Base-by-base conservation (phyloP, 2,888 invertebrate genomes). In the Andrena minutula region DNA sequence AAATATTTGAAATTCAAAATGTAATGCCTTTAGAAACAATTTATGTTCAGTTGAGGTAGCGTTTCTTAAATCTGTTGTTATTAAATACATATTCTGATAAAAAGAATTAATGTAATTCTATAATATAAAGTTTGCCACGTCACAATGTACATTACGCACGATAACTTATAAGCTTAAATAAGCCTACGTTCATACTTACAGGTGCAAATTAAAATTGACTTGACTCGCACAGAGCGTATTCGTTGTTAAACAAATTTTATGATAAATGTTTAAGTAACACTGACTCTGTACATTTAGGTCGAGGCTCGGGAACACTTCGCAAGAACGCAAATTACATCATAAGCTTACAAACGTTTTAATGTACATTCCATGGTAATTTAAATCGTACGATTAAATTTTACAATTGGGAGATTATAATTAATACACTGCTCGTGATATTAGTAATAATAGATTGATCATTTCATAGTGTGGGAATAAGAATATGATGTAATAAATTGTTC, bases 221-320 rank as follows among this genome's bases (percentile, higher is more conserved):
- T 26, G 26, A 71, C 51, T 66, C 51, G 28, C 23, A 32, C 4
- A 26, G 49, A 26, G 49, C 23, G 51, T 35, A 23, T 78, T 79
- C 41, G 65, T 79, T 78, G 70, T 71, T 66, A 20, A 61, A 71
- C 58, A 78, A 70, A 77, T 30, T n/a, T 49, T 58, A 12, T 70
- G 10, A 10, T 26, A 78, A 26, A 26, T 16, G 23, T 68, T 56
- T 61, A 66, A 20, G 6, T 56, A 41, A 20, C 26, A 63, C 12
- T 41, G 10, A 28, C 7, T 71, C 56, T 71, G 6, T 28, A 65
- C 20, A 35, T n/a, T 75, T 41, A n/a, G 23, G 26, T 71, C 0
- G 47, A 66, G 30, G 10, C 26, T 66, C 16, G 26, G 6, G 32
- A 68, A 65, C 30, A 70, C 7, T 69, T 60, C n/a, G 2, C 26